Conservation (phyloP, 2,113 vertebrate genomes). For the Lichenostomus cassidix region DNA sequence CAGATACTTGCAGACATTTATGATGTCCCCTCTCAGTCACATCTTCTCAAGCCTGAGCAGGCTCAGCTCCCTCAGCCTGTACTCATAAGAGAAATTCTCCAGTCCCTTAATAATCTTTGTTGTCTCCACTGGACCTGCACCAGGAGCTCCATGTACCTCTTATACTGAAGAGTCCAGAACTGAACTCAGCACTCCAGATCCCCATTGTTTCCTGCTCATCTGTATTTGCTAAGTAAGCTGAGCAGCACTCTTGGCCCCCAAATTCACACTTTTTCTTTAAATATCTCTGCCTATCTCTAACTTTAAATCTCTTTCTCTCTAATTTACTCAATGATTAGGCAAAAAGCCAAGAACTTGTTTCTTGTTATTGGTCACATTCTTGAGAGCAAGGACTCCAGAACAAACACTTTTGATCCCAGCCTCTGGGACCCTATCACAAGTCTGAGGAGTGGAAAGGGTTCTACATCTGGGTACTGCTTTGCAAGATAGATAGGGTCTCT, state of each 20-base stretch:
- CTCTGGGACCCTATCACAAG: neutral
- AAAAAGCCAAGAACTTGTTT: neutral
- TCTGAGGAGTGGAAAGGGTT: neutral
- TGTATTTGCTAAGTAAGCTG: neutral
- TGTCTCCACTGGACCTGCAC: neutral
- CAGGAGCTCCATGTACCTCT: neutral
- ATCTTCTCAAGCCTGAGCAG: neutral
- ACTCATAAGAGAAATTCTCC: neutral
- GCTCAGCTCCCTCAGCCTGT: neutral
- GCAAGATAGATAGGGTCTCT: neutral
- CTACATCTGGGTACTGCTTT: neutral
- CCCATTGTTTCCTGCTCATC: neutral
- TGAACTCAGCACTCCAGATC: neutral
- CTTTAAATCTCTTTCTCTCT: neutral
- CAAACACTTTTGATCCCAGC: neutral
- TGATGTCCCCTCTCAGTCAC: neutral
- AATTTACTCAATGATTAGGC: neutral
- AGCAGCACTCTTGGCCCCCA: neutral
- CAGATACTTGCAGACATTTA: neutral
- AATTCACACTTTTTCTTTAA: neutral
- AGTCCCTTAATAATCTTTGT: neutral
- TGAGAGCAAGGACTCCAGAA: neutral
- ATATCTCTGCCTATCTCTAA: neutral
- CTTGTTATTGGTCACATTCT: neutral
- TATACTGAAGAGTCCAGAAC: neutral